Base-by-base conservation (phyloP, 2,113 vertebrate species). In the Acanthochromis polyacanthus region DNA sequence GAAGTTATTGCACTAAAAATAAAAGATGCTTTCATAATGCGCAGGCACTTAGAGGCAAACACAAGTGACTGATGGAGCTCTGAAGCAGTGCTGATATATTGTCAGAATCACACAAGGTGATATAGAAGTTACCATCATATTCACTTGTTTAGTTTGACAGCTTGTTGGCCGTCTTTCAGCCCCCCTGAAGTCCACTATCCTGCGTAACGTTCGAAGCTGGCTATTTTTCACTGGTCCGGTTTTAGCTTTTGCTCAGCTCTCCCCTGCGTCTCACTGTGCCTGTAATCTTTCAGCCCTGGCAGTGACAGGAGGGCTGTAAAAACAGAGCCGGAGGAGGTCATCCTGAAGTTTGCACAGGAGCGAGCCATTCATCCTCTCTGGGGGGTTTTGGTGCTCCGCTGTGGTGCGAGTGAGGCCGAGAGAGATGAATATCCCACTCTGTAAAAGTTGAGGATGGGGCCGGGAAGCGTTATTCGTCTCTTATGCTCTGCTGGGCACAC, bases 281-380 rank as follows among this genome's bases (percentile, higher is more conserved):
- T 75, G 64, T 65, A 82, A 87, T 91, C 75, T 40, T 57, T 84
- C 69, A 84, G 85, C 78, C 52, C 23, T 45, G 45, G 69, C 2
- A 3, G 60, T 85, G 85, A 89, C 79, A 72, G 88, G 60, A 56
- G 79, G 45, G 63, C 64, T 74, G 81, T 84, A 68, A 81, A 88
- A 86, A 86, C 76, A 81, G 55, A 84, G 56, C 73, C 25, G 10
- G 61, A 80, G 79, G 87, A 86, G 87, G 85, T 86, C 83, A 81
- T 78, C 56, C 22, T 32, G 66, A 82, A 86, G 86, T 88, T 86
- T 90, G 75, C 70, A 74, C 67, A 73, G 69, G 71, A 76, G 11
- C 72, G 15, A 76, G 60, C 58, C 74, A 84, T 89, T 83, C 85
- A 72, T 87, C 79, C 66, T 83, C 79, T 63, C 23, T 1, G 57